Evolutionary conservation across 2,797 vertebrate genomes (phyloP), one percentile per base, ranked within the genome.

Genomic region (Notolabrus celidotus): DNA sequence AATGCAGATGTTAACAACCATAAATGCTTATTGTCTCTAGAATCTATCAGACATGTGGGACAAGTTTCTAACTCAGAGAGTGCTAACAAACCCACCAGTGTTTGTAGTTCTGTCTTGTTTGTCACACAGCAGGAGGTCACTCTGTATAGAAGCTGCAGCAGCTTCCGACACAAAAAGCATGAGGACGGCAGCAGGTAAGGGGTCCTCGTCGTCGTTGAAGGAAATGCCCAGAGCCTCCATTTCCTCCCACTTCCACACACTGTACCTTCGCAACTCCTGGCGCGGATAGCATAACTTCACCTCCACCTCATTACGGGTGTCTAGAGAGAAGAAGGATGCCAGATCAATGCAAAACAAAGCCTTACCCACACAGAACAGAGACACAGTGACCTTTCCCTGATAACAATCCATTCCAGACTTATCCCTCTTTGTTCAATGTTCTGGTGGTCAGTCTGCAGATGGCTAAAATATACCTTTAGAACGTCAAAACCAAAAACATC

Each of bases 91-190:
- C 95, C 95, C 92, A 92, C 98, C 96, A 2, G 63, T 68, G 63
- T 75, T 39, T 0, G 4, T 23, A 42, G 45, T 22, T 60, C 16
- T 31, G n/a, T 89, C 76, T 10, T 80, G 45, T 12, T 79, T 42
- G 23, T 38, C 27, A 0, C 71, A 81, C 46, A 94, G 83, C 42
- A 84, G 74, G 8, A 95, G 88, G 4, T 92, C 77, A 10, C 4
- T 58, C 74, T 93, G 92, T 64, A 96, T 46, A 4, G 89, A 87
- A 43, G 89, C 89, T 25, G 95, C 90, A 61, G 95, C 95, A 71
- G 87, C 75, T 49, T 94, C 88, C 33, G 95, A 93, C 38, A 99
- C 86, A 90, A 92, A 97, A 15, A 98, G 88, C 59, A 98, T 91
- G 76, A 99, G 88, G 12, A 95, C 29, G 17, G 90, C 83, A 27